Conservation (phyloP, 1,140 invertebrate species). For the Odontomachus brunneus region DNA sequence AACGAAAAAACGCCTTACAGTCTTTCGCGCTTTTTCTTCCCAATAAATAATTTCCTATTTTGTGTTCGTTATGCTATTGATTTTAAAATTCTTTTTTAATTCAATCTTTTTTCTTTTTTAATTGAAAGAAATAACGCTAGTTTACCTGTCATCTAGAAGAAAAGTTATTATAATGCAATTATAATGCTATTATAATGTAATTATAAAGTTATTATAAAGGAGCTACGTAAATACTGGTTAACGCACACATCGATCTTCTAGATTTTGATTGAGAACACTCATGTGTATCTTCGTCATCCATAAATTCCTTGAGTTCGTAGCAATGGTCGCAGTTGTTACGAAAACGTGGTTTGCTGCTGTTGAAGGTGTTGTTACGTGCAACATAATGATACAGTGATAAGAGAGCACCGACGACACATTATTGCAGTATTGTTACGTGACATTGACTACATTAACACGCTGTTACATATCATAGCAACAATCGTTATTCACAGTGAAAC, state of each 20-base stretch:
- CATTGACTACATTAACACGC: not conserved
- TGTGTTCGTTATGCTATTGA: no score
- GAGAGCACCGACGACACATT: not conserved
- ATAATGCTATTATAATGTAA: not conserved
- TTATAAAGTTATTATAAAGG: not conserved
- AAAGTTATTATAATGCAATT: not conserved
- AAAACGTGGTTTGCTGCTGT: not conserved
- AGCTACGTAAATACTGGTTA: no score
- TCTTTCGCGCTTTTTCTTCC: not conserved
- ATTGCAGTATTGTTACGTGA: not conserved
- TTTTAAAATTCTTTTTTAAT: constrained; percentile 8
- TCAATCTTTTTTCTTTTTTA: not conserved
- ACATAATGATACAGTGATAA: not conserved
- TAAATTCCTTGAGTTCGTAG: not conserved
- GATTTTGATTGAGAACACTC: constrained; percentile 34
- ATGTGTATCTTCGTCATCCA: not conserved
- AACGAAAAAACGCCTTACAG: not conserved
- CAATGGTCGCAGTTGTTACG: not conserved
- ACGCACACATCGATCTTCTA: not conserved
- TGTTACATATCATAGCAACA: not conserved
- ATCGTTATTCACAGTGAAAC: not conserved
- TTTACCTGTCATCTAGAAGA: not conserved
- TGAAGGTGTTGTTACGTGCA: not conserved
- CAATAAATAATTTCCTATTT: not conserved
- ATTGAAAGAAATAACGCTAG: not conserved